phyloP scores from a whole-genome alignment of 2,797 vertebrate genomes.

The Phataginus tricuspis region DNA sequence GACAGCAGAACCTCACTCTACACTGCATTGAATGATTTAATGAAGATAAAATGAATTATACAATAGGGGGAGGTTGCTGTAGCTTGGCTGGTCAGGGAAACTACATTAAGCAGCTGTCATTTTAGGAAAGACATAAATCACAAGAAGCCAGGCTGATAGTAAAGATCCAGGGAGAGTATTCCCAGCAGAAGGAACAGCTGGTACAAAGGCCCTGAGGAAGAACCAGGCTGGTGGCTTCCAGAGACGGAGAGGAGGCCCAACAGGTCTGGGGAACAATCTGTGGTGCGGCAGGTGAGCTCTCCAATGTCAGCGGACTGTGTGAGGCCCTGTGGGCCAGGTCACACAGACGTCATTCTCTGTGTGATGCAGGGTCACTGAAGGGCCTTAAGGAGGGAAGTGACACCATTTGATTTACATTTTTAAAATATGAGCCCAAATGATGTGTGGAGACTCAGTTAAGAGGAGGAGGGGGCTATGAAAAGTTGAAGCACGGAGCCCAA shows the following conservation, averaged over 20 bases:
- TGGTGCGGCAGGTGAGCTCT: not conserved
- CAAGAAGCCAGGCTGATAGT: not conserved
- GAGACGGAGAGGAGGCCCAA: not conserved
- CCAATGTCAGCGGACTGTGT: rapidly evolving
- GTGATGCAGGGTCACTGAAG: rapidly evolving
- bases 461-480: not conserved
- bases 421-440: not conserved
- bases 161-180: not conserved
- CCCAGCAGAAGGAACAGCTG: not conserved
- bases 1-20: not conserved
- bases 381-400: not conserved
- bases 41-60: not conserved
- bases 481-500: not conserved
- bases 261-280: not conserved
- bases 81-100: not conserved
- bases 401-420: not conserved
- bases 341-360: not conserved
- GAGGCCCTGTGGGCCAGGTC: not conserved
- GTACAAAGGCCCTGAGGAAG: not conserved
- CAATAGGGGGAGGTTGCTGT: no score
- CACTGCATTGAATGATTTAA: not conserved
- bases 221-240: not conserved
- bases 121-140: not conserved
- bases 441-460: not conserved
- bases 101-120: not conserved